These are phyloP conservation scores for Lamprologus speciosus DNA, from an alignment of 2,113 vertebrate species.

Conservation along the genomic window DNA sequence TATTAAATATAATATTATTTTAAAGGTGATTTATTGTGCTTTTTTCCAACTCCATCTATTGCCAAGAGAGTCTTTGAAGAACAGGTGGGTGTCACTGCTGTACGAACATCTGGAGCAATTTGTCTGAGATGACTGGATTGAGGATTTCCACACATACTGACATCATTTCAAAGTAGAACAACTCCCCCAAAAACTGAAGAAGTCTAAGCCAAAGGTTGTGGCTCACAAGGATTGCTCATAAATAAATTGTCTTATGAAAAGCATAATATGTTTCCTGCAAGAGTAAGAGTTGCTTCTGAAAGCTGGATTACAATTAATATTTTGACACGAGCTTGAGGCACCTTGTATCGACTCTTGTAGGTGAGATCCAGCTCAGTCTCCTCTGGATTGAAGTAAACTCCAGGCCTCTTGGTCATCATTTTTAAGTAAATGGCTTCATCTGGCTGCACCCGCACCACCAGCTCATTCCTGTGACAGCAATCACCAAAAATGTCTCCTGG, in stretches of 20 bases:
- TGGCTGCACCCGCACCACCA: slow-evolving; percentile 84
- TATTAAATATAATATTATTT: not conserved
- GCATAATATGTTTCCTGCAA: rapidly evolving
- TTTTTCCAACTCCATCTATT: not conserved
- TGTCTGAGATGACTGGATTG: not conserved
- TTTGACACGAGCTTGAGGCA: not conserved
- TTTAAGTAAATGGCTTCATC: slow-evolving; percentile 85
- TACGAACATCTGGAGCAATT: not conserved
- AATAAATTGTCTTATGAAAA: not conserved
- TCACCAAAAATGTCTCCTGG: slow-evolving; percentile 79
- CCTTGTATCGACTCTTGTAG: slow-evolving; percentile 84
- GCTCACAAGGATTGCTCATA: not conserved
- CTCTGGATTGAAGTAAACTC: slow-evolving; percentile 80
- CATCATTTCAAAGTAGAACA: not conserved
- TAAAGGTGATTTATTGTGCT: not conserved
- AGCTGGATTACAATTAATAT: not conserved
- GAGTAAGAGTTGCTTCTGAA: not conserved
- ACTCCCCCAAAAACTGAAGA: rapidly evolving
- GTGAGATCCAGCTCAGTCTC: slow-evolving; percentile 89
- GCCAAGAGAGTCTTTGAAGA: not conserved
- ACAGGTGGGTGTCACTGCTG: not conserved
- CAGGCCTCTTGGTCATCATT: slow-evolving; percentile 86
- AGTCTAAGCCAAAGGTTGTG: not conserved
- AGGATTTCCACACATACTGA: not conserved
- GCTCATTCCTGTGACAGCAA: slow-evolving; percentile 80